phyloP scores from a whole-genome alignment of 2,113 vertebrate species.

The Motacilla tschutschensis region DNA sequence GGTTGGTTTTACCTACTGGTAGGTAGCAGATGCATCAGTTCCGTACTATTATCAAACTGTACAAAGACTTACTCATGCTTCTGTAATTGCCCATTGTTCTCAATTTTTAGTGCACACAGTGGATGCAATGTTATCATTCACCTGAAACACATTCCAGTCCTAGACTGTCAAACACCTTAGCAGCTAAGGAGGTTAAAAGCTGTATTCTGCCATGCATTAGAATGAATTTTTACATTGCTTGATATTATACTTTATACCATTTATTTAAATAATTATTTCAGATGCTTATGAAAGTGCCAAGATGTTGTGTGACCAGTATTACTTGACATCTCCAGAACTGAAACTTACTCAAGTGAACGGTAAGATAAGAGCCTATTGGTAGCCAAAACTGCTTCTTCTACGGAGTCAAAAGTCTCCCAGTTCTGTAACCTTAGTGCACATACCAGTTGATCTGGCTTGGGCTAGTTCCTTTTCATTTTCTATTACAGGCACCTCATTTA shows the following conservation, averaged over 20 bases:
- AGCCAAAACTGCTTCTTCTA: not conserved
- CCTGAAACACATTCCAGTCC: not conserved
- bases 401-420: not conserved
- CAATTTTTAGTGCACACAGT: not conserved
- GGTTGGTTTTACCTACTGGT: not conserved
- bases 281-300: slow-evolving; percentile 91
- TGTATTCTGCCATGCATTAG: not conserved
- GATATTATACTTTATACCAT: not conserved
- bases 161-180: not conserved
- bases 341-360: slow-evolving; percentile 88
- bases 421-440: not conserved
- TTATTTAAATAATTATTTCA: slow-evolving; percentile 61
- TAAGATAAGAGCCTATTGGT: slow-evolving; percentile 56
- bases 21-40: not conserved
- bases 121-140: not conserved
- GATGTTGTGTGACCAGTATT: slow-evolving; percentile 97
- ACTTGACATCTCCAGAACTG: slow-evolving; percentile 91
- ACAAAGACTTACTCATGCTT: not conserved
- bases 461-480: not conserved
- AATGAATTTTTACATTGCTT: not conserved
- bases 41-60: not conserved
- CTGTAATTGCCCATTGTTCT: not conserved
- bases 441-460: not conserved
- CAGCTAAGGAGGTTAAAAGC: not conserved
- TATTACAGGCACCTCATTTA: not conserved